A percentile compares a stretch with the other conserved stretches of the same genome.
phyloP scores from a whole-genome alignment of 2,888 invertebrate species.

The Hypomecis atomaria region DNA sequence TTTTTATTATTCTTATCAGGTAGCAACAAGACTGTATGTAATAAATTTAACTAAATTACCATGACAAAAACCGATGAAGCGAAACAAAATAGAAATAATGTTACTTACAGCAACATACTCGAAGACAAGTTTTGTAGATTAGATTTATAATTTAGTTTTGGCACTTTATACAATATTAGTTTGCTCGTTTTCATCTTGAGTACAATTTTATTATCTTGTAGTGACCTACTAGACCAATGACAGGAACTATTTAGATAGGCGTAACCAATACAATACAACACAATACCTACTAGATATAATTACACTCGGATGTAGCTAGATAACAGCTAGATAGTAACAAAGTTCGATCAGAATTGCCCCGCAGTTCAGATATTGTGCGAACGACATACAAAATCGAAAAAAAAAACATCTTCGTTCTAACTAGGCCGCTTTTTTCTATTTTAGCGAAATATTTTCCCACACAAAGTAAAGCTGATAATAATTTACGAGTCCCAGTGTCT shows the following conservation, averaged over 20 bases:
- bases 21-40: conserved; percentile 1
- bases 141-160: too few species aligned
- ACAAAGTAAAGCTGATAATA: too few species aligned
- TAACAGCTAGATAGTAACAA: too few species aligned
- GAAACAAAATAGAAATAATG: conserved; percentile 3
- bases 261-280: not conserved
- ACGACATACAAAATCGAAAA: too few species aligned
- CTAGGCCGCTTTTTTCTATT: too few species aligned
- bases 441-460: too few species aligned
- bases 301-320: too few species aligned
- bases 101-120: conserved; percentile 2
- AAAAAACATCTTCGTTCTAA: too few species aligned
- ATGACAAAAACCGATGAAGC: conserved; percentile 1
- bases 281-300: not conserved
- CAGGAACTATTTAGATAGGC: not conserved
- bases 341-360: too few species aligned
- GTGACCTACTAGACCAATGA: not conserved
- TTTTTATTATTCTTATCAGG: conserved; percentile 4
- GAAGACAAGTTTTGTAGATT: not conserved
- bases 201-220: not conserved
- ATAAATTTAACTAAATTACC: conserved; percentile 2
- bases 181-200: not conserved
- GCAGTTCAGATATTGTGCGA: too few species aligned
- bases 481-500: too few species aligned
- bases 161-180: too few species aligned